Evolutionary conservation across 2,113 vertebrate species (phyloP), one percentile per base, ranked within the genome.

Genomic region (Pimephales promelas): DNA sequence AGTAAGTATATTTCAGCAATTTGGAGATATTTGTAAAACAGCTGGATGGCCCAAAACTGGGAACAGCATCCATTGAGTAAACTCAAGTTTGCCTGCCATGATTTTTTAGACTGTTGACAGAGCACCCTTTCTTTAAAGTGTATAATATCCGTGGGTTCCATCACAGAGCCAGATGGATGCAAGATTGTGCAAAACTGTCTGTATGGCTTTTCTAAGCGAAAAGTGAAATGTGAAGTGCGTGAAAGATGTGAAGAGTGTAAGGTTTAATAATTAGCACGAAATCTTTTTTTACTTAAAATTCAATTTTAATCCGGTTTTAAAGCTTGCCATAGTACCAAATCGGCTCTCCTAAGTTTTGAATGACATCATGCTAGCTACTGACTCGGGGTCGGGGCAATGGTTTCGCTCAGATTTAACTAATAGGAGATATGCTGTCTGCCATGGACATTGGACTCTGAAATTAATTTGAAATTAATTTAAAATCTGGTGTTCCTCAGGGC

Each of bases 1-100:
- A 24, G 64, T 54, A 70, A 70, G 64, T 81, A 56, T 70, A 56
- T 68, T 81, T 81, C 20, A 70, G 45, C 45, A 70, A 81, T 54
- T 36, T 70, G 61, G 61, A 64, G 61, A 66, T 66, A 80, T 64
- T 80, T 64, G 78, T 66, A 79, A 36, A 79, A 36, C 36, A 20
- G 36, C 57, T 66, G 16, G 26, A 64, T 26, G 16, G 18, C 43
- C 20, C 57, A 62, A 49, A 79, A 62, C 40, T 20, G 61, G 77
- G 59, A 79, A 47, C 77, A 64, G 24, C 77, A 22, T 49, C 40
- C 77, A 66, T 49, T 3, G 9, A 31, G 10, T 34, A 43, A 77
- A 45, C 76, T 40, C n/a, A 56, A 56, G 20, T 76, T 56, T 34
- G n/a, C 57, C 1, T 28, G 36, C 36, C 36, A 79, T 79, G 5